Base-by-base conservation (phyloP, 1,140 invertebrate species). In the Arctopsyche grandis region DNA sequence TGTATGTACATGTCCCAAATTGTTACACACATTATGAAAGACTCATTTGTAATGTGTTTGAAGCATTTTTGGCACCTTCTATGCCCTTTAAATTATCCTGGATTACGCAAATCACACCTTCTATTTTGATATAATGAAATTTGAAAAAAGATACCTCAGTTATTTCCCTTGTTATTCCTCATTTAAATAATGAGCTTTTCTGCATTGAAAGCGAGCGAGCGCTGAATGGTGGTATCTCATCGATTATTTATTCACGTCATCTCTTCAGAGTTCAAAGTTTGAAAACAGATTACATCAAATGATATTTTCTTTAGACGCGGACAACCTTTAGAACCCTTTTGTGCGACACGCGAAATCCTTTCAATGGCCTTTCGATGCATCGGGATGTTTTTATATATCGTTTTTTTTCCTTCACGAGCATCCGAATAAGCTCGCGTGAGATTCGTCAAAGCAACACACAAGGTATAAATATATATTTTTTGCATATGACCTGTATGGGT, bases 201-300 rank as follows among this genome's bases (percentile, higher is more conserved):
- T 60, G 9, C 9, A 10, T 60, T 60, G 5, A 16, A 19, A 7
- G 16, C 16, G 16, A 60, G 56, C 9, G 21, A 16, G 16, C n/a
- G 56, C 19, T 60, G 56, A 60, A 60, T 60, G 56, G 56, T 21
- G 1, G 56, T 16, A 16, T 60, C 56, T 16, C 56, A 60, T 60
- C 56, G 56, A 60, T 60, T 60, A 38, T 38, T 38, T 38, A 38
- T 60, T 60, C 56, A 60, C 56, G n/a, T 16, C 56, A 16, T 60
- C 16, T 16, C 7, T 38, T 38, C 29, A 38, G 7, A 38, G 29
- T 38, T 38, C 1, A 38, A 7, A 38, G 29, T 38, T 38, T 60
- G 56, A 60, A 60, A 60, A 60, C 56, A 60, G 56, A 60, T 60
- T 60, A 60, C 9, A 60, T 60, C 56, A 60, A 60, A 60, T 60